phyloP scores from a whole-genome alignment of 1,140 invertebrate genomes.

The Zaprionus camerounensis region DNA sequence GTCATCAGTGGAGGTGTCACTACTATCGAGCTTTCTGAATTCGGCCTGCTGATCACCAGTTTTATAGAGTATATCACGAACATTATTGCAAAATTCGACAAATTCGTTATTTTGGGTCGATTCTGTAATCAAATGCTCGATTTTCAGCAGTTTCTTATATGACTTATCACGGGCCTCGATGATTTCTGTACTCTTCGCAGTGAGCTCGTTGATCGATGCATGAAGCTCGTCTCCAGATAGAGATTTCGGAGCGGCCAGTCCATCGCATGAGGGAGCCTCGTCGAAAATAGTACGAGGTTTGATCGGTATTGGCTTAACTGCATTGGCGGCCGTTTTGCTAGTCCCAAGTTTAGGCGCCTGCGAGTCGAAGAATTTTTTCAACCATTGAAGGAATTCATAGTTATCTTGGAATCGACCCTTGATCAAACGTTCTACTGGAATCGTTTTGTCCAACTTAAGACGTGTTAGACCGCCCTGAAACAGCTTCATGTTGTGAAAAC shows the following conservation, averaged over 20 bases:
- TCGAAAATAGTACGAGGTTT: slow-evolving; percentile 25
- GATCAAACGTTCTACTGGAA: slow-evolving; percentile 93
- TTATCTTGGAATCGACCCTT: slow-evolving; percentile 98
- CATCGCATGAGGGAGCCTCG: background rate
- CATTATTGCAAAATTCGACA: slow-evolving; percentile 55
- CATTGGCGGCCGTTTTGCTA: slow-evolving; percentile 53
- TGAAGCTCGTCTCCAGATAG: background rate
- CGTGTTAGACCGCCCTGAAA: slow-evolving; percentile 98
- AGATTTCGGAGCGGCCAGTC: background rate
- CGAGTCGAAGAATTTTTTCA: slow-evolving; percentile 99
- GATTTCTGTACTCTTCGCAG: slow-evolving; percentile 4
- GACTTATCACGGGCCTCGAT: slow-evolving; percentile 53
- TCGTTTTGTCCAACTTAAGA: slow-evolving; percentile 96
- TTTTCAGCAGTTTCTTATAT: slow-evolving; percentile 59
- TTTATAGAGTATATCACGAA: slow-evolving; percentile 56
- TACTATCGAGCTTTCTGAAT: background rate
- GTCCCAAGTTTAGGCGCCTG: slow-evolving; percentile 86
- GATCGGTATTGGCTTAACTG: slow-evolving; percentile 43
- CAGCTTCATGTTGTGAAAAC: slow-evolving; percentile 99
- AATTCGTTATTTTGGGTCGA: slow-evolving; percentile 35
- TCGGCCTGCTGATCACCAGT: slow-evolving; percentile 12
- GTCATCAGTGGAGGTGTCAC: slow-evolving; percentile 5
- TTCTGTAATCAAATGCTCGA: slow-evolving; percentile 55
- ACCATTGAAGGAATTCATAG: slow-evolving; percentile 99
- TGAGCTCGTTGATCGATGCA: slow-evolving; percentile 29